A percentile compares a stretch with the other conserved stretches of the same genome.
These are phyloP conservation scores for Parotocinclus haroldoi DNA, from an alignment of 2,797 vertebrate species.

Conservation along the genomic window DNA sequence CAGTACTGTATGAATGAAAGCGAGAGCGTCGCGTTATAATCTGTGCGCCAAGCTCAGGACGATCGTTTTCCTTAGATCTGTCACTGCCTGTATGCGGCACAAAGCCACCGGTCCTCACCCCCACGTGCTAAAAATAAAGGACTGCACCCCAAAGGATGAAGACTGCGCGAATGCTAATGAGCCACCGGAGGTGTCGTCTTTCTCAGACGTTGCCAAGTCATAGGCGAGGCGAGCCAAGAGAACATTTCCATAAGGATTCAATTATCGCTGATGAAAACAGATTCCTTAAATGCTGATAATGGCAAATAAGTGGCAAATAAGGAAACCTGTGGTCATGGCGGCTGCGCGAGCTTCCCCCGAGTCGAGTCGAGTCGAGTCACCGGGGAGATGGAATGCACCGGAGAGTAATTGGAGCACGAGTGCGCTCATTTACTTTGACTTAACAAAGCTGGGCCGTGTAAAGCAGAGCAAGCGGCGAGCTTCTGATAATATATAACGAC, in stretches of 20 bases:
- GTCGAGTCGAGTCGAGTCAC: conserved; percentile 31
- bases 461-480: conserved; percentile 34
- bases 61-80: conserved; percentile 45
- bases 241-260: conserved; percentile 33
- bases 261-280: conserved; percentile 47
- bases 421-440: conserved; percentile 63
- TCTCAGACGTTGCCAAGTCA: conserved; percentile 20
- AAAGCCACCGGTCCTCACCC: conserved; percentile 17
- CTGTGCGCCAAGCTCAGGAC: too few species aligned
- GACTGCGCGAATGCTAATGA: conserved; percentile 38
- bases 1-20: too few species aligned
- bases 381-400: conserved; percentile 57
- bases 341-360: conserved; percentile 51
- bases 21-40: too few species aligned
- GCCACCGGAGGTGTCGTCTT: conserved; percentile 13
- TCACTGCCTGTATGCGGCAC: conserved; percentile 2
- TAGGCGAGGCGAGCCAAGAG: conserved; percentile 34
- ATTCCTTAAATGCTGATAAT: conserved; percentile 59
- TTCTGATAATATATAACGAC: conserved; percentile 55
- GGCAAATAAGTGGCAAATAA: conserved; percentile 57
- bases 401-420: conserved; percentile 62
- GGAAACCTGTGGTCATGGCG: conserved; percentile 37
- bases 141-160: conserved; percentile 20
- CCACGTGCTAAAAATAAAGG: conserved; percentile 13
- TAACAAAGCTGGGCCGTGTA: conserved; percentile 59